Percentiles rank a stretch among this genome's conserved stretches.
Conservation (phyloP, 64 coral and sea anemone species). For the Acropora yongei region DNA sequence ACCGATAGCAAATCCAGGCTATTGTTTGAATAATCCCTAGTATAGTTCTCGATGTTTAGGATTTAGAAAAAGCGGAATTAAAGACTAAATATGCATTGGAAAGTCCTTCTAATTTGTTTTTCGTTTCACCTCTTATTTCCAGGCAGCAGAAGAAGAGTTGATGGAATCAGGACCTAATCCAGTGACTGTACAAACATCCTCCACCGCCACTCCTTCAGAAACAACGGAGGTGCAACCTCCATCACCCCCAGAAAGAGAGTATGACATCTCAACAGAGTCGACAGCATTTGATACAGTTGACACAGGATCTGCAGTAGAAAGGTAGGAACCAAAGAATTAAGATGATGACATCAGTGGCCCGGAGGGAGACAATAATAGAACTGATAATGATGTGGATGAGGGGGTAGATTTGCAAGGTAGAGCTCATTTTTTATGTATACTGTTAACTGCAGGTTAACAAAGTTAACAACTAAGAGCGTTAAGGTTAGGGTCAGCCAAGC, state of each 20-base stretch:
- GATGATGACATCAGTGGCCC: neutral
- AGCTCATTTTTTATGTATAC: neutral
- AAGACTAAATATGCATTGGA: too few relatives aligned
- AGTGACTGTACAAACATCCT: slow-evolving; percentile 31
- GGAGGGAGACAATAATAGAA: neutral
- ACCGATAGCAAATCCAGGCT: too few relatives aligned
- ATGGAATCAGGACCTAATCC: slow-evolving; percentile 47
- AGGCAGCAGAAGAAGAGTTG: slow-evolving; percentile 79
- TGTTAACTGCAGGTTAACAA: too few relatives aligned
- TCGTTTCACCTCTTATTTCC: neutral
- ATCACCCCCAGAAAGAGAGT: slow-evolving; percentile 2
- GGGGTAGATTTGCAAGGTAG: slow-evolving; percentile 97
- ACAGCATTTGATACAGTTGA: slow-evolving; percentile 15
- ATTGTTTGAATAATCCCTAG: too few relatives aligned
- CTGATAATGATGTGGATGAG: slow-evolving; percentile 80
- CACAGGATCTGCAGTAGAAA: slow-evolving; percentile 7
- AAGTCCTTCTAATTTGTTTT: neutral
- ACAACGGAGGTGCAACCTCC: slow-evolving; percentile 20
- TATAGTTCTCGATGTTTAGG: too few relatives aligned
- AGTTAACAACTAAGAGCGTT: too few relatives aligned
- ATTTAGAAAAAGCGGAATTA: too few relatives aligned
- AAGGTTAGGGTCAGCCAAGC: too few relatives aligned
- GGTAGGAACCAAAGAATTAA: slow-evolving; percentile 46
- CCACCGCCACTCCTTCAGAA: slow-evolving; percentile 52
- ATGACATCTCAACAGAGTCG: neutral